Evolutionary conservation across 2,888 invertebrate species (phyloP).

Genomic region (Stenoptilia bipunctidactyla): DNA sequence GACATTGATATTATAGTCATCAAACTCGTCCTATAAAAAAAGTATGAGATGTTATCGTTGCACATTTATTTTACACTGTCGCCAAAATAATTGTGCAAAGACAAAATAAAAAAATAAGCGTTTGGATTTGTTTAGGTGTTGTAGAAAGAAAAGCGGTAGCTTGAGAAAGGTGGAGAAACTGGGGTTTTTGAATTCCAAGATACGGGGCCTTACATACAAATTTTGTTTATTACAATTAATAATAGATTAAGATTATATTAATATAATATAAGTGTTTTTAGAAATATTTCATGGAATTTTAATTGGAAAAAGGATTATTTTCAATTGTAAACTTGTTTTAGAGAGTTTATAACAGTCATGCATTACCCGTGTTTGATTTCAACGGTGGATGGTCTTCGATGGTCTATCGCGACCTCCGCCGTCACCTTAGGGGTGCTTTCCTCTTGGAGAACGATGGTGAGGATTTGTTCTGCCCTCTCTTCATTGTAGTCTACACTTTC

Average conservation of each 20-base stretch:
- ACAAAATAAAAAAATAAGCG: not conserved
- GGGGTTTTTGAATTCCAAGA: not conserved
- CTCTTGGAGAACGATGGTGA: constrained; percentile 79
- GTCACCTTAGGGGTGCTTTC: constrained; percentile 49
- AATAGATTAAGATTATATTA: too few relatives aligned
- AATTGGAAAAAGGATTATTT: too few relatives aligned
- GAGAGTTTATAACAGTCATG: not conserved
- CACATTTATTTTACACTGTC: not conserved
- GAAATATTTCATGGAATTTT: too few relatives aligned
- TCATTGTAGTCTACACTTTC: constrained; percentile 91
- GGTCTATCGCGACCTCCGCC: constrained; percentile 19
- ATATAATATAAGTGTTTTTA: too few relatives aligned
- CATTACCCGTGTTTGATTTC: constrained; percentile 30
- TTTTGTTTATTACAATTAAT: too few relatives aligned
- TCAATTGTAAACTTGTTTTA: too few relatives aligned
- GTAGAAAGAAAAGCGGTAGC: not conserved
- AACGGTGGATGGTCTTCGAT: constrained; percentile 1
- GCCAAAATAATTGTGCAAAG: not conserved
- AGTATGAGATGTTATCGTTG: constrained; percentile 19
- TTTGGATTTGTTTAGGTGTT: too few relatives aligned
- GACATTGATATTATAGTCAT: constrained; percentile 7
- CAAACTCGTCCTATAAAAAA: constrained; percentile 22
- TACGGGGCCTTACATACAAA: too few relatives aligned
- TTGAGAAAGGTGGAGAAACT: too few relatives aligned
- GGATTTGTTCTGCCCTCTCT: constrained; percentile 82